Conservation (phyloP, 2,113 vertebrate species). For the Barbus barbus region DNA sequence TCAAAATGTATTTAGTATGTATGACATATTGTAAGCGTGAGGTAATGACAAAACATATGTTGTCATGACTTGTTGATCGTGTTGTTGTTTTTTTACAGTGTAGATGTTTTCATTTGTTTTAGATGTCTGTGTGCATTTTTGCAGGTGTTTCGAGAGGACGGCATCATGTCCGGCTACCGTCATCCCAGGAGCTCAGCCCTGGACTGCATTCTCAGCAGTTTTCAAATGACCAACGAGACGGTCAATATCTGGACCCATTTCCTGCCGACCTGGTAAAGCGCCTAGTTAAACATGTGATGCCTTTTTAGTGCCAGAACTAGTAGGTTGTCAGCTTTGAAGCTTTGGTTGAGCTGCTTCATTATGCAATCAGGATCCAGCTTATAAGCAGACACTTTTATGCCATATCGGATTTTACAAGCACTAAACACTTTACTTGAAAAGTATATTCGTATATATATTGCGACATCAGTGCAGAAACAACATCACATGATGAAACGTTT, state of each 20-base stretch:
- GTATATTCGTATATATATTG: too few species aligned
- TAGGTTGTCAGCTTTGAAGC: constrained; percentile 14
- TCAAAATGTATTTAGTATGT: too few species aligned
- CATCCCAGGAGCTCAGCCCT: constrained; percentile 82
- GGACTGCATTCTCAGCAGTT: constrained; percentile 87
- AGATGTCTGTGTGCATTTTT: background rate
- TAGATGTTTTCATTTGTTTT: too few species aligned
- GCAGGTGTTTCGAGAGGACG: constrained; percentile 86
- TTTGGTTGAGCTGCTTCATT: constrained; percentile 8
- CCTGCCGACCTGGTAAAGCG: constrained; percentile 83
- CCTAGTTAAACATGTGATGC: background rate
- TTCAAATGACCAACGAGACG: constrained; percentile 88
- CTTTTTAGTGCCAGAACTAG: constrained; percentile 6
- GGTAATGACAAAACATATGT: too few species aligned
- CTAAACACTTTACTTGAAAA: background rate
- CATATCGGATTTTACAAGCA: background rate
- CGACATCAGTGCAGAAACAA: too few species aligned
- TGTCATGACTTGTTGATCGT: too few species aligned
- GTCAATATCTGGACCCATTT: constrained; percentile 93
- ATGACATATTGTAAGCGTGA: too few species aligned
- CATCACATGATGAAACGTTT: too few species aligned
- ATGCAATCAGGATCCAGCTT: background rate
- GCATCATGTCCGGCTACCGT: constrained; percentile 84
- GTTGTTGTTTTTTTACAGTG: too few species aligned
- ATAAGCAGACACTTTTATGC: background rate